Evolutionary conservation across 2,797 vertebrate species (phyloP), one percentile per base, ranked within the genome.

Genomic region (Melanotaenia maccullochi): DNA sequence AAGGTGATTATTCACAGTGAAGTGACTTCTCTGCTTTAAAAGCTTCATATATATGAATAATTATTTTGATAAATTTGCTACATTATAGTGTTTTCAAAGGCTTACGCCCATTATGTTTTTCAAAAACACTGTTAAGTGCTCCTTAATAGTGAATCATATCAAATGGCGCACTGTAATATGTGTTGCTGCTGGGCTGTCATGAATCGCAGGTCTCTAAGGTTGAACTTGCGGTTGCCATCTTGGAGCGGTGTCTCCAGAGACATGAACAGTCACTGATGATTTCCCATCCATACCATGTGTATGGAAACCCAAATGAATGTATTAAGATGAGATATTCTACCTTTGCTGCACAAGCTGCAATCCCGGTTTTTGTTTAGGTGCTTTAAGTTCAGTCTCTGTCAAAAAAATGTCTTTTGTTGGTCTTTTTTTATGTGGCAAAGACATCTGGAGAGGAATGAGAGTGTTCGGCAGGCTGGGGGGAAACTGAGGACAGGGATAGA

Each of bases 61-160:
- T 92, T 91, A 87, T 92, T 92, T 93, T 92, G 88, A 92, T 92
- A 91, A 88, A 88, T 89, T 90, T 89, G 84, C 84, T 93, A 87
- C 87, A 91, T 87, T 80, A 74, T 82, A 85, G 88, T 91, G 89
- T 93, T 91, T 92, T 92, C 80, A 86, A 91, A 92, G 70, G 90
- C 88, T 87, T 91, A 80, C 52, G 69, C 86, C 83, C 86, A 78
- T 88, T 73, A 73, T 79, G 81, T 89, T 90, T 89, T 87, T 85
- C 75, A 75, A 85, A 87, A 88, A 91, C 91, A 91, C 92, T 93
- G 89, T 93, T 93, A 93, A 92, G 90, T 92, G 92, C 90, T 92
- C 89, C 92, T 93, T 92, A 91, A 92, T 91, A 88, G 92, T 92
- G 92, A 87, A 85, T 88, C 88, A 91, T 90, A 88, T 89, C 87